Evolutionary conservation across 1,140 invertebrate species (phyloP).

Genomic region (Cydia strobilella): DNA sequence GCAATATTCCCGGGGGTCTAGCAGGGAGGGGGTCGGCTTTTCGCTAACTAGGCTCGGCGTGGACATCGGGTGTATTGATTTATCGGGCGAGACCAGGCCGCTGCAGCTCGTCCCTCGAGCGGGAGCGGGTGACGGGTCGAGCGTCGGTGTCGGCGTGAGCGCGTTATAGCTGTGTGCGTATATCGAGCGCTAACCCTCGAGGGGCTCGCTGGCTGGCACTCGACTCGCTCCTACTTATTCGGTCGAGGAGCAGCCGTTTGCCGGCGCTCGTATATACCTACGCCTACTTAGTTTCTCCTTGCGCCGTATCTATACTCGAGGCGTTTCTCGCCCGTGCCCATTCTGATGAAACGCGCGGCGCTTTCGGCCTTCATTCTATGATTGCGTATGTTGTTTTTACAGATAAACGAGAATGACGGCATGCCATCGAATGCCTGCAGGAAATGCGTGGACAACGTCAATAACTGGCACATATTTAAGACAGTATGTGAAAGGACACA

Average conservation of each 20-base stretch:
- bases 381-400: slow-evolving; percentile 75
- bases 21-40: slow-evolving; percentile 65
- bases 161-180: slow-evolving; percentile 71
- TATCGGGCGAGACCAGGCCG: slow-evolving; percentile 76
- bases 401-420: slow-evolving; percentile 81
- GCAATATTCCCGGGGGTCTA: slow-evolving; percentile 73
- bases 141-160: slow-evolving; percentile 73
- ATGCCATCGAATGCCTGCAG: slow-evolving; percentile 81
- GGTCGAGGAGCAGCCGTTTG: slow-evolving; percentile 72
- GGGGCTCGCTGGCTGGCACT: slow-evolving; percentile 75
- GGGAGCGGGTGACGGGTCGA: slow-evolving; percentile 46
- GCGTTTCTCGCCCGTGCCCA: slow-evolving; percentile 68
- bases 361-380: slow-evolving; percentile 61
- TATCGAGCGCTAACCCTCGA: slow-evolving; percentile 77
- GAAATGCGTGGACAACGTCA: slow-evolving; percentile 80
- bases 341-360: slow-evolving; percentile 72
- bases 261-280: slow-evolving; percentile 71
- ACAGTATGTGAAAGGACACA: slow-evolving; percentile 80
- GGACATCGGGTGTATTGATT: slow-evolving; percentile 77
- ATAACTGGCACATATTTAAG: slow-evolving; percentile 81
- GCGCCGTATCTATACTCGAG: slow-evolving; percentile 68
- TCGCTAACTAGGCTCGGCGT: slow-evolving; percentile 60
- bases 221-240: slow-evolving; percentile 78
- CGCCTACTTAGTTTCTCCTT: slow-evolving; percentile 75
- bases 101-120: slow-evolving; percentile 67